Base-by-base conservation (phyloP, 2,888 invertebrate species). In the Ophioninae sp. region DNA sequence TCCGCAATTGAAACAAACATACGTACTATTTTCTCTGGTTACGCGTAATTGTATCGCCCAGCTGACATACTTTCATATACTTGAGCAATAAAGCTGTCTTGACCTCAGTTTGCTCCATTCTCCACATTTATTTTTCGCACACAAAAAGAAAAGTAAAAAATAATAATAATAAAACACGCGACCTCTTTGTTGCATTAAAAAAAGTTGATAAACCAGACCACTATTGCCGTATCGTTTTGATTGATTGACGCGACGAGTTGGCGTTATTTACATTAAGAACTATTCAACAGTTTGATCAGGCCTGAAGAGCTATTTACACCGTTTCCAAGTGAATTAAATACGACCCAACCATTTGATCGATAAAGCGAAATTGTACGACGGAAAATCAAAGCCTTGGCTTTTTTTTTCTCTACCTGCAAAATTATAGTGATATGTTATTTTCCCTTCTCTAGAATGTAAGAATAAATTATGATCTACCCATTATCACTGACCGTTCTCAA, bases 301-400 rank as follows among this genome's bases (percentile, higher is more conserved):
- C 50, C 50, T 61, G 39, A 73, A 50, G 61, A 59, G 59, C 59
- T 76, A 76, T 81, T 69, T 81, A 76, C 75, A 76, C 23, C 13
- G 5, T 30, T 61, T 37, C 30, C 37, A 37, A 30, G 17, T 50
- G 17, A 17, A 50, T 50, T 17, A 50, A 50, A 50, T 50, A 50
- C 50, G 50, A 13, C 17, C 6, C 3, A 13, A 50, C 6, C 17
- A 50, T 50, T 50, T 17, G 50, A 50, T 50, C 50, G 50, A 17
- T 17, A 50, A 50, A 17, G 50, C 50, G 13, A 17, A 2, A 50
- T 17, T 50, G 13, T 3, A 10, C 17, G 50, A 50, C 50, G 17
- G 50, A 13, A 3, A 17, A 50, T 50, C 13, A 50, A 50, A 50
- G 17, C 13, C 50, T 50, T 13, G 50, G 13, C 3, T 50, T 50